Evolutionary conservation across 2,888 invertebrate genomes (phyloP), one percentile per base, ranked within the genome.

Genomic region (Lingula anatina): DNA sequence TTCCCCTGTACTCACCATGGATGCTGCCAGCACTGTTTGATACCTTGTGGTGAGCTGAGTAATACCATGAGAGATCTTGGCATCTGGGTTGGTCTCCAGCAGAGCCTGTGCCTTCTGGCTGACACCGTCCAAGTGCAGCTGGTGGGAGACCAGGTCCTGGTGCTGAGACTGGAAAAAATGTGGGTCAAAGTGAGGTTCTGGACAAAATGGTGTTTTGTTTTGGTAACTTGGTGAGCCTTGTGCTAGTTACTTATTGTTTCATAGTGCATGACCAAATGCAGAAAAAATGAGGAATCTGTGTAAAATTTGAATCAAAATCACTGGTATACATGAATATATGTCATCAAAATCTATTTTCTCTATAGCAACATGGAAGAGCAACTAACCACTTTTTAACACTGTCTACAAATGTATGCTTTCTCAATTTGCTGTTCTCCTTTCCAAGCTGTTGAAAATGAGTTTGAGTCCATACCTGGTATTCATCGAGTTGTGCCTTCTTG

Each of bases 41-140:
- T 95, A 95, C 75, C 93, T 92, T 1, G 94, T 94, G 0, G 94
- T 91, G 44, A 95, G 80, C 72, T 95, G 94, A n/a, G 94, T 95
- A 45, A 95, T 88, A 21, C 91, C 90, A 74, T 95, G 95, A 38
- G 93, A 93, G 40, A 95, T 87, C 65, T 93, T 83, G 0, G 94
- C 92, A 70, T 95, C 95, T 0, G 94, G 87, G 69, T 94, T 95
- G 0, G 91, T 94, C 77, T 94, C 93, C 36, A 96, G 77, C 28
- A 96, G 79, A 35, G 87, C 85, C 60, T 95, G 94, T 0, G 94
- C 95, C 65, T 87, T 87, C 81, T 91, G 88, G 71, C 94, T 94
- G 38, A 95, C 79, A 56, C 87, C 84, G 76, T 95, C 94, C 51
- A 95, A 51, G 15, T 60, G 54, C 4, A 61, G 58, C 55, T 70